Evolutionary conservation across 2,888 invertebrate species (phyloP).

Genomic region (Netelia fuscicornis): DNA sequence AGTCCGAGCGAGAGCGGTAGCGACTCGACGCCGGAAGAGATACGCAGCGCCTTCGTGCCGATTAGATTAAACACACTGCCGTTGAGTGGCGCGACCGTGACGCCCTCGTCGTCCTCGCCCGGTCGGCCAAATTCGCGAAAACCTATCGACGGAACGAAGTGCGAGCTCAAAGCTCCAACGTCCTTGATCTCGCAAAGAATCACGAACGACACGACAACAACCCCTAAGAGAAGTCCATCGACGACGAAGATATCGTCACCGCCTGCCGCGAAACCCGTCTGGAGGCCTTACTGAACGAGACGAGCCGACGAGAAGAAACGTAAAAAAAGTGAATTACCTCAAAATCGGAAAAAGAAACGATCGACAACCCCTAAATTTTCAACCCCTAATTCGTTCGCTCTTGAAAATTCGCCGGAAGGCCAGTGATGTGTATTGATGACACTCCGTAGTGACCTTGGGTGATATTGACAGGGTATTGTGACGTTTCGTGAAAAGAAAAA

Average conservation of each 20-base stretch:
- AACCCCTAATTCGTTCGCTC: slow-evolving; percentile 34
- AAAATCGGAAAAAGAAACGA: slow-evolving; percentile 29
- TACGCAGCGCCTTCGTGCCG: slow-evolving; percentile 83
- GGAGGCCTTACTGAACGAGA: slow-evolving; percentile 81
- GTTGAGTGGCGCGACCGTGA: slow-evolving; percentile 64
- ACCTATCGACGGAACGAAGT: slow-evolving; percentile 75
- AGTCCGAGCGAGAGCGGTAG: slow-evolving; percentile 82
- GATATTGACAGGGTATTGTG: slow-evolving; percentile 2
- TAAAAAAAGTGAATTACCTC: slow-evolving; percentile 18
- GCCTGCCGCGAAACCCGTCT: slow-evolving; percentile 79
- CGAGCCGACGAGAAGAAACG: not conserved
- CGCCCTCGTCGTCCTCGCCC: slow-evolving; percentile 75
- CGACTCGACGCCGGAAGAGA: slow-evolving; percentile 80
- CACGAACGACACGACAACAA: slow-evolving; percentile 50
- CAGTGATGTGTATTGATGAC: slow-evolving; percentile 74
- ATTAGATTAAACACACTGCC: slow-evolving; percentile 77
- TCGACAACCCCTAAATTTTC: slow-evolving; percentile 21
- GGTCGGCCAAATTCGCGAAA: slow-evolving; percentile 72
- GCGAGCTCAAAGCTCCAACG: slow-evolving; percentile 81
- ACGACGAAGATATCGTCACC: slow-evolving; percentile 80
- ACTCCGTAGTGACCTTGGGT: slow-evolving; percentile 4
- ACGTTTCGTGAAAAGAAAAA: not conserved
- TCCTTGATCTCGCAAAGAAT: slow-evolving; percentile 77
- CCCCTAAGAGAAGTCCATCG: slow-evolving; percentile 76
- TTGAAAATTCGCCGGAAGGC: slow-evolving; percentile 75